phyloP scores from a whole-genome alignment of 2,113 vertebrate species.

The Callionymus lyra region DNA sequence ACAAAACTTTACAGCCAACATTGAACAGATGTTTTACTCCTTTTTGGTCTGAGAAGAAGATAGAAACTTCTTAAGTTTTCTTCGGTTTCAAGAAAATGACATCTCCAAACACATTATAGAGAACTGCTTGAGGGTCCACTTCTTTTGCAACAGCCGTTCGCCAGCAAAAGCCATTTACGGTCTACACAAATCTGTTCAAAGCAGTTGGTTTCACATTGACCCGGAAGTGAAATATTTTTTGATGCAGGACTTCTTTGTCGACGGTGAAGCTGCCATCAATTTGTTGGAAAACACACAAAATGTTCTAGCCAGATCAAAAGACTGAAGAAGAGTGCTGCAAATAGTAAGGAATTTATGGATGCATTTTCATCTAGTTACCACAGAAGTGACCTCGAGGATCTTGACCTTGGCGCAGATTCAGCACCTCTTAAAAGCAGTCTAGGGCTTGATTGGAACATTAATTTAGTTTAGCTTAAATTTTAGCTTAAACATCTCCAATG shows the following conservation, averaged over 20 bases:
- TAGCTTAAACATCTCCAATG: not conserved
- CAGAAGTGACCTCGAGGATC: not conserved
- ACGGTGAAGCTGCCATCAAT: too few species aligned
- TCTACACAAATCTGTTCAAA: not conserved
- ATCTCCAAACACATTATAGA: accelerated
- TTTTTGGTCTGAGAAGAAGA: not conserved
- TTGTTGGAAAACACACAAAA: too few species aligned
- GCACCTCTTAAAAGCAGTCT: not conserved
- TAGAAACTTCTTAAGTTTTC: not conserved
- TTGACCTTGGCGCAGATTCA: not conserved
- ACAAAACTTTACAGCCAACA: not conserved
- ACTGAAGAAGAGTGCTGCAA: not conserved
- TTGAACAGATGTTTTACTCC: slow-evolving; percentile 3
- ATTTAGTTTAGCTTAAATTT: not conserved
- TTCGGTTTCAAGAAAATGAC: not conserved
- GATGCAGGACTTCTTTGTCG: not conserved
- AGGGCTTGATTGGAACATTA: not conserved
- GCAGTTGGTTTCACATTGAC: not conserved
- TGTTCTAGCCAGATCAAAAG: not conserved
- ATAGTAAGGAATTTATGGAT: not conserved
- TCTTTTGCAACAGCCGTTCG: not conserved
- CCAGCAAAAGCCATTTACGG: not conserved
- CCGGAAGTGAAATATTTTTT: not conserved
- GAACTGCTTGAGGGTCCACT: slow-evolving; percentile 3
- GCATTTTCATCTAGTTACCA: not conserved